phyloP scores from a whole-genome alignment of 2,797 vertebrate genomes.

The Huso huso region DNA sequence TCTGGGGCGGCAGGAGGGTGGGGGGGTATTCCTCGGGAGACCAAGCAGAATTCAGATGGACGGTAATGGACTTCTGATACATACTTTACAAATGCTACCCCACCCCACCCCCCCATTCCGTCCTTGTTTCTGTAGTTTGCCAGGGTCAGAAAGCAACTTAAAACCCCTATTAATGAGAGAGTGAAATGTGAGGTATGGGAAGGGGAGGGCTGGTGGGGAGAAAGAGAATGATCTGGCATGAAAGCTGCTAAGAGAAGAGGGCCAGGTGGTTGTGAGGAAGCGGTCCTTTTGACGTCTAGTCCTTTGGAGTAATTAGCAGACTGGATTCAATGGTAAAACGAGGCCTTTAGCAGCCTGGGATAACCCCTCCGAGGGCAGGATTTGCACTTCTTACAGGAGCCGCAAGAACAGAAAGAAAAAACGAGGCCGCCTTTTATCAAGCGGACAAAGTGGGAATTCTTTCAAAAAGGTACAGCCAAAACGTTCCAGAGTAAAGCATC shows the following conservation, averaged over 20 bases:
- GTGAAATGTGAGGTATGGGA: slow-evolving; percentile 40
- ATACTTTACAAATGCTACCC: slow-evolving; percentile 20
- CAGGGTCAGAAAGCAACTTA: slow-evolving; percentile 73
- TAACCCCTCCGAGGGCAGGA: slow-evolving; percentile 63
- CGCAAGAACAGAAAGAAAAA: slow-evolving; percentile 46
- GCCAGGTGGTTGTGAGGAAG: slow-evolving; percentile 64
- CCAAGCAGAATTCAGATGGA: slow-evolving; percentile 32
- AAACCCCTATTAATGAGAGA: slow-evolving; percentile 75
- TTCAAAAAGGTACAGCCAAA: slow-evolving; percentile 54
- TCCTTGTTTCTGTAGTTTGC: slow-evolving; percentile 56
- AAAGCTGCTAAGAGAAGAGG: slow-evolving; percentile 66
- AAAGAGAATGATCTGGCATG: slow-evolving; percentile 61
- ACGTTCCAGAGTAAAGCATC: slow-evolving; percentile 35
- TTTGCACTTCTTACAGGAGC: slow-evolving; percentile 71
- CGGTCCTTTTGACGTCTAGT: slow-evolving; percentile 46
- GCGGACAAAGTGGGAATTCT: slow-evolving; percentile 64
- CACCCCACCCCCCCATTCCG: slow-evolving; percentile 41
- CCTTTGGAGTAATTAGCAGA: slow-evolving; percentile 60
- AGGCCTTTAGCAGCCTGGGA: slow-evolving; percentile 44
- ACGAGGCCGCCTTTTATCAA: slow-evolving; percentile 67
- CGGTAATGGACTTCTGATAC: slow-evolving; percentile 40
- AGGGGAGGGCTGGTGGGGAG: slow-evolving; percentile 14
- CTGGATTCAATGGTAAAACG: slow-evolving; percentile 40
- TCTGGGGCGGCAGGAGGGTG: slow-evolving; percentile 18
- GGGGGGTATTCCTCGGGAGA: slow-evolving; percentile 29